Percentiles rank a stretch among this genome's conserved stretches.
Evolutionary conservation across 2,113 vertebrate species (phyloP).

Genomic region (Charina bottae): DNA sequence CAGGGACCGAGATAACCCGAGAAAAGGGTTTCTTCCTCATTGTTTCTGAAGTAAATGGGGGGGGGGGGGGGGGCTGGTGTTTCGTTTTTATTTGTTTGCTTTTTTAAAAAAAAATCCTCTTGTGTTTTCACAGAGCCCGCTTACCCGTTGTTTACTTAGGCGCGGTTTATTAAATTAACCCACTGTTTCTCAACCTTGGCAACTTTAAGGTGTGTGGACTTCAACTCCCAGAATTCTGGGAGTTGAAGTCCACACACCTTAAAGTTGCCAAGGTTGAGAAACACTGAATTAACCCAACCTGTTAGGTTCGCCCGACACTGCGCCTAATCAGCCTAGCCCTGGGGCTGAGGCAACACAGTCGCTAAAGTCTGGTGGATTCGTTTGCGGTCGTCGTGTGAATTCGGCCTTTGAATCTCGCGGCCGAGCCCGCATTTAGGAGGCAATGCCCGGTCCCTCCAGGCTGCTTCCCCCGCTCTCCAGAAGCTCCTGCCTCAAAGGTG

Average conservation of each 20-base stretch:
- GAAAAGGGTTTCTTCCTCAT: neutral
- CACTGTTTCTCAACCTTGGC: neutral
- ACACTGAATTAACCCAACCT: neutral
- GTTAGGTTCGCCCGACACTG: neutral
- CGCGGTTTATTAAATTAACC: neutral
- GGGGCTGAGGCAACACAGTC: neutral
- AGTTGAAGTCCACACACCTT: too few relatives aligned
- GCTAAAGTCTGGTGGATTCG: neutral
- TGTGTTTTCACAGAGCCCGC: neutral
- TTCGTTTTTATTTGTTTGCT: neutral
- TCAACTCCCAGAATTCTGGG: too few relatives aligned
- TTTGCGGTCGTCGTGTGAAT: neutral
- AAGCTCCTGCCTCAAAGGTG: conserved; percentile 11
- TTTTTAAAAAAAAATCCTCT: neutral
- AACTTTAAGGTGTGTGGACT: too few relatives aligned
- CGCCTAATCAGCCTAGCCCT: neutral
- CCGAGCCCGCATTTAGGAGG: neutral
- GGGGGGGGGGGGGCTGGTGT: too few relatives aligned
- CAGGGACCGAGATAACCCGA: neutral
- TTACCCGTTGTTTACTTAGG: neutral
- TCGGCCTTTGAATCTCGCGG: neutral
- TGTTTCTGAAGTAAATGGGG: neutral
- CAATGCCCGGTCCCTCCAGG: neutral
- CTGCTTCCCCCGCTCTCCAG: neutral
- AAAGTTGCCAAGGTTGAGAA: too few relatives aligned